Base-by-base conservation (phyloP, 2,113 vertebrate species). In the Solea senegalensis region DNA sequence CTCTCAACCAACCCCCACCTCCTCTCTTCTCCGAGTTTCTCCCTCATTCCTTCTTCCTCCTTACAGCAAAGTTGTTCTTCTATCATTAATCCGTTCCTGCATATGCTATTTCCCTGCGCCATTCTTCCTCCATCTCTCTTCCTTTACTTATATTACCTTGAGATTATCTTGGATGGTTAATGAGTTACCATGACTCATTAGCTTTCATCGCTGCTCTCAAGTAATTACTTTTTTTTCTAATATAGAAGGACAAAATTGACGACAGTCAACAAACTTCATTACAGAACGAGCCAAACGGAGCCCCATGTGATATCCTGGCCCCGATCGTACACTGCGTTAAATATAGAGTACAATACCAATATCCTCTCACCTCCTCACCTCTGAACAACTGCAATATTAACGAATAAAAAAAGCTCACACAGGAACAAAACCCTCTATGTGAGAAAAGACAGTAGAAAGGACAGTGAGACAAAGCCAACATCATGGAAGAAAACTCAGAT, bases 231-330 rank as follows among this genome's bases (percentile, higher is more conserved):
- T 83, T 76, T 67, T 81, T 68, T 82, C 65, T 43, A 58, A 69
- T 61, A 76, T 57, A 21, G 51, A 88, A 65, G 74, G 77, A 76
- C 64, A 74, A 81, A 86, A 88, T 84, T 83, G 73, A 85, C 74
- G 81, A 82, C 72, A 74, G 80, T 69, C 74, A 86, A 90, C 82
- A 87, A 89, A 89, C 81, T 86, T 86, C 76, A 89, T 90, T 89
- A 89, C 60, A 72, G 58, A 67, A 65, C 34, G 57, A 78, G 78
- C 69, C 68, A 77, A 82, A 83, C 55, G 74, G 63, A 69, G 67
- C 60, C 56, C 46, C 9, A 65, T 65, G 66, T 65, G 73, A 72
- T 73, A 79, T 65, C 64, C 69, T 51, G 53, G 61, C 50, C 48
- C 13, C 26, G 39, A 67, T 62, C 41, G 50, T 21, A 21, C 26